A percentile compares a stretch with the other conserved stretches of the same genome.
phyloP scores from a whole-genome alignment of 2,888 invertebrate species.

The Lepidocyrtoides sp. region DNA sequence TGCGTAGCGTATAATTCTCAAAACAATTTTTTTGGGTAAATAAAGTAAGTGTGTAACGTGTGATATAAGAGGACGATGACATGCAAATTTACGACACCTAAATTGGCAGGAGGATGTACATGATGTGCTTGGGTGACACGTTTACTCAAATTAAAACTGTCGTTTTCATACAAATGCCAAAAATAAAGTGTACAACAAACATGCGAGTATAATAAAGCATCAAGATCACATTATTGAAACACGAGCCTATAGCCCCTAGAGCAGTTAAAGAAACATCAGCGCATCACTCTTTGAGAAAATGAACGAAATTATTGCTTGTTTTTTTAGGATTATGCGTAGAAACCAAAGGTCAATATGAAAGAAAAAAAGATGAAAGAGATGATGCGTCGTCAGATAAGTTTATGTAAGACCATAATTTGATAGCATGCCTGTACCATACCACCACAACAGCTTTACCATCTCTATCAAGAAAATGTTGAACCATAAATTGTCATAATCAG shows the following conservation, averaged over 20 bases:
- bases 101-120: slow-evolving; percentile 28
- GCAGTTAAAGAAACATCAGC: neutral
- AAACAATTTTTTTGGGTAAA: neutral
- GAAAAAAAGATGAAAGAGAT: slow-evolving; percentile 37
- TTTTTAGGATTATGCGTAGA: slow-evolving; percentile 45
- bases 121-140: slow-evolving; percentile 35
- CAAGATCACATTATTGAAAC: neutral
- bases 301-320: slow-evolving; percentile 37
- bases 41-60: neutral
- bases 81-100: slow-evolving; percentile 26
- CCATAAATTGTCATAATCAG: slow-evolving; percentile 53
- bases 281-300: slow-evolving; percentile 37
- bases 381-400: slow-evolving; percentile 11
- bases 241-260: neutral
- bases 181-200: neutral
- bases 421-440: neutral
- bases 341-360: slow-evolving; percentile 51
- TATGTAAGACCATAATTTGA: neutral
- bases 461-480: slow-evolving; percentile 23
- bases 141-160: slow-evolving; percentile 34
- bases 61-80: slow-evolving; percentile 15
- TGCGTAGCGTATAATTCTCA: too few relatives aligned
- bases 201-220: neutral
- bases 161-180: slow-evolving; percentile 12
- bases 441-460: neutral